Conservation (phyloP, 2,888 invertebrate genomes). For the Aphodius granarius region DNA sequence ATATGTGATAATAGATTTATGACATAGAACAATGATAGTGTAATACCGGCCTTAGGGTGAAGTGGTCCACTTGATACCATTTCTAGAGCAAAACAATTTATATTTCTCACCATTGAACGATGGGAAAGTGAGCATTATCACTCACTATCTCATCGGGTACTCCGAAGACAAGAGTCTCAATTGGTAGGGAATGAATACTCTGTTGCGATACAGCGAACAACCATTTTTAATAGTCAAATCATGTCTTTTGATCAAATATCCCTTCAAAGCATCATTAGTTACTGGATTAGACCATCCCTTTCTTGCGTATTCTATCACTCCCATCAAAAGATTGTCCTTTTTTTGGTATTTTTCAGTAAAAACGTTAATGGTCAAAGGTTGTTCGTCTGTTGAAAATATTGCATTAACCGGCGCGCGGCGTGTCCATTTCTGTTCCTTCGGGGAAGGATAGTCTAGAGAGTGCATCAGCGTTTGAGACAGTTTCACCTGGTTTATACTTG, state of each 20-base stretch:
- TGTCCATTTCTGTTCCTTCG: slow-evolving; percentile 4
- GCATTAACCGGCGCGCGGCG: background rate
- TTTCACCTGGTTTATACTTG: slow-evolving; percentile 12
- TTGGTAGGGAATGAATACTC: slow-evolving; percentile 16
- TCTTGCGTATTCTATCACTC: slow-evolving; percentile 12
- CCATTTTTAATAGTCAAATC: slow-evolving; percentile 1
- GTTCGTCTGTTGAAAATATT: slow-evolving; percentile 1
- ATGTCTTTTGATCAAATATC: slow-evolving; percentile 1
- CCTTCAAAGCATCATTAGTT: background rate
- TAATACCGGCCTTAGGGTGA: no score
- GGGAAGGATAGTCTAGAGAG: slow-evolving; percentile 18
- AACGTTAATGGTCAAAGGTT: slow-evolving; percentile 9
- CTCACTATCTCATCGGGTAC: no score
- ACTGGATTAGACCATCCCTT: slow-evolving; percentile 21
- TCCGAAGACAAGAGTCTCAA: no score
- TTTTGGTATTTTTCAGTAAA: slow-evolving; percentile 12
- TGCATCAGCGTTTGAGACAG: slow-evolving; percentile 18
- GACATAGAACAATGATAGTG: no score
- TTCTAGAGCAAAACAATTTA: no score
- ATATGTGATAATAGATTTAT: no score
- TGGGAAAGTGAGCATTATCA: no score
- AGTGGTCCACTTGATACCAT: no score
- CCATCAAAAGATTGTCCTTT: slow-evolving; percentile 10
- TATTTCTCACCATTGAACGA: no score
- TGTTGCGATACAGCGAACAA: slow-evolving; percentile 21